Evolutionary conservation across 1,140 invertebrate species (phyloP).

Genomic region (Hycleus cichorii): DNA sequence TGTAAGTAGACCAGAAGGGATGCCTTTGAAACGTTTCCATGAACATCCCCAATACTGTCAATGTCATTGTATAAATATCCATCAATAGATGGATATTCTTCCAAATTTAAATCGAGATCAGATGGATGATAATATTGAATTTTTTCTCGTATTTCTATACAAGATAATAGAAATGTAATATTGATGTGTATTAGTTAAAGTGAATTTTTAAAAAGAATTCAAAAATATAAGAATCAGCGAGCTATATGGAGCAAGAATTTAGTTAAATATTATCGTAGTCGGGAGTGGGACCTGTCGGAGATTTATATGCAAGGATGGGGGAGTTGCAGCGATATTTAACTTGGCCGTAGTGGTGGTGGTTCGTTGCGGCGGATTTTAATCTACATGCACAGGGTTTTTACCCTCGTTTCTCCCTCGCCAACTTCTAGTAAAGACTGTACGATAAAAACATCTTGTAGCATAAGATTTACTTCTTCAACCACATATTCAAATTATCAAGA

Average conservation of each 20-base stretch:
- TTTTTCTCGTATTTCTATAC: too few species aligned
- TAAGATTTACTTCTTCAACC: conserved; percentile 40
- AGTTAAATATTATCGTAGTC: conserved; percentile 40
- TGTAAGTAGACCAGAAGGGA: conserved; percentile 1
- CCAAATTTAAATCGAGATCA: too few species aligned
- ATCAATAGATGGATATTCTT: too few species aligned
- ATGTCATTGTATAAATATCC: too few species aligned
- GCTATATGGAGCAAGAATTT: conserved; percentile 39
- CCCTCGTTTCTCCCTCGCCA: conserved; percentile 30
- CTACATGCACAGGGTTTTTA: conserved; percentile 40
- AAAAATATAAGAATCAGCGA: background rate
- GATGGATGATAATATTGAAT: too few species aligned
- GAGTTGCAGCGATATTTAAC: conserved; percentile 38
- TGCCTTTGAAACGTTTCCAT: too few species aligned
- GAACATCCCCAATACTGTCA: too few species aligned
- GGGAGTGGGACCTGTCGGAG: conserved; percentile 36
- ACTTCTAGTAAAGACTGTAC: conserved; percentile 38
- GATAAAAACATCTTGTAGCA: conserved; percentile 43
- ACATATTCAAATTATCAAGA: conserved; percentile 43
- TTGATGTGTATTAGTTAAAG: too few species aligned
- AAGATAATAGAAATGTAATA: too few species aligned
- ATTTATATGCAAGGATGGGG: conserved; percentile 37
- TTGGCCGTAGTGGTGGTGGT: conserved; percentile 21
- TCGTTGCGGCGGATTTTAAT: conserved; percentile 39
- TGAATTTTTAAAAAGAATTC: too few species aligned